Conservation (phyloP, 1,140 invertebrate genomes). For the Subanguina moxae region DNA sequence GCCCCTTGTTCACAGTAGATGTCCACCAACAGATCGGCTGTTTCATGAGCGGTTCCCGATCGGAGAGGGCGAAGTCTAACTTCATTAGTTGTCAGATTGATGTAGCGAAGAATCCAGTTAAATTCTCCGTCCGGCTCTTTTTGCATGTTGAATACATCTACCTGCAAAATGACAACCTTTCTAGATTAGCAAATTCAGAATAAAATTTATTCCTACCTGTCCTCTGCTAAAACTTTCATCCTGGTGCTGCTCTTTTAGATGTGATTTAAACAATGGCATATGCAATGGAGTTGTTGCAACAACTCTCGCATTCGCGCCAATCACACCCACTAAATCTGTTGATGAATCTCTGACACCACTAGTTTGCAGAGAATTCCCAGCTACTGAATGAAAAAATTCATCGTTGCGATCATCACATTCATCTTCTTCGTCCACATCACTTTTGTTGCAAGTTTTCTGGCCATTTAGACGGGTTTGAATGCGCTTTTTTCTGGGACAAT, state of each 20-base stretch:
- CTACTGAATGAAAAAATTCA: not conserved
- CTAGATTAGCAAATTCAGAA: not conserved
- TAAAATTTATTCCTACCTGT: not conserved
- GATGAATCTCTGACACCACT: too few relatives aligned
- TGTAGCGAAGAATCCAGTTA: constrained; percentile 21
- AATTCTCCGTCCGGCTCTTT: constrained; percentile 23
- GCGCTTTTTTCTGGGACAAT: constrained; percentile 20
- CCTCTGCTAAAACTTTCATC: constrained; percentile 16
- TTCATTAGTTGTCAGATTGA: constrained; percentile 17
- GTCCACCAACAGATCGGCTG: constrained; percentile 22
- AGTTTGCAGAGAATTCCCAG: too few relatives aligned
- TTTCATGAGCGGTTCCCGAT: constrained; percentile 16
- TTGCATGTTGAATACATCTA: constrained; percentile 24
- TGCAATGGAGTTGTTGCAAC: constrained; percentile 9
- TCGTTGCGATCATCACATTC: constrained; percentile 11
- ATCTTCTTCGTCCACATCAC: constrained; percentile 11
- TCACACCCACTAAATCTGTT: not conserved
- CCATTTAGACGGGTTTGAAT: not conserved
- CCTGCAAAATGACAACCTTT: not conserved
- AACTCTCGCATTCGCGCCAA: not conserved
- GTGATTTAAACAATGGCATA: not conserved
- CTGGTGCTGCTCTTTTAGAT: not conserved
- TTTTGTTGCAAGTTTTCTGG: not conserved
- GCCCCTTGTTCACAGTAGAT: constrained; percentile 31
- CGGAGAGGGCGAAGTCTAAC: constrained; percentile 17